Base-by-base conservation (phyloP, 2,888 invertebrate species). In the Caenorhabditis sp. region DNA sequence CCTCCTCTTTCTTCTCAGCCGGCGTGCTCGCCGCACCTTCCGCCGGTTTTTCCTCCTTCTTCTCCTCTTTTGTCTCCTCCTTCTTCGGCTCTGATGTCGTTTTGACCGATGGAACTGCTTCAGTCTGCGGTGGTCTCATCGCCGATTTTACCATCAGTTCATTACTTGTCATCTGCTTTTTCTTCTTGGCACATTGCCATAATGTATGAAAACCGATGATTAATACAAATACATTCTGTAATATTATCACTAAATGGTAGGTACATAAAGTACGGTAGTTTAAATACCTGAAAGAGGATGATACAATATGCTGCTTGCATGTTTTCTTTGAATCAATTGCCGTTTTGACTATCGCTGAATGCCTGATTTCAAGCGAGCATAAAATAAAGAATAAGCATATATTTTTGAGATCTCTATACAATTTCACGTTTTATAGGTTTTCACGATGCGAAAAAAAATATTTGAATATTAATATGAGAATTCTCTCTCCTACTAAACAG, bases 221-320 rank as follows among this genome's bases (percentile, higher is more conserved):
- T 52, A 31, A 36, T 53, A 53, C 38, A 36, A 31, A 12, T 21
- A 5, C 21, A 38, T 49, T 7, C 25, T 27, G 10, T 12, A n/a
- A 52, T n/a, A 38, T 27, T 36, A 54, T 60, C 66, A 54, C 43
- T 27, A 38, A 27, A 21, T 27, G 57, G 54, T n/a, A 7, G 57
- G 27, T 61, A n/a, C n/a, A n/a, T n/a, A n/a, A n/a, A n/a, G n/a
- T n/a, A n/a, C n/a, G n/a, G 21, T 62, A 59, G 63, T 63, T 63
- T 63, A 62, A 61, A 65, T 59, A 59, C 36, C 59, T 38, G 25
- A 8, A 43, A 17, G 12, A 43, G 17, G 3, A 43, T 17, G 14
- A 43, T 17, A 43, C 43, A 43, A 43, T 17, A 43, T 43, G 12
- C 43, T 10, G 7, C 12, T 43, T 43, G 43, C 43, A 43, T 43